Base-by-base conservation (phyloP, 64 coral and sea anemone genomes). In the Astreopora myriophthalma region DNA sequence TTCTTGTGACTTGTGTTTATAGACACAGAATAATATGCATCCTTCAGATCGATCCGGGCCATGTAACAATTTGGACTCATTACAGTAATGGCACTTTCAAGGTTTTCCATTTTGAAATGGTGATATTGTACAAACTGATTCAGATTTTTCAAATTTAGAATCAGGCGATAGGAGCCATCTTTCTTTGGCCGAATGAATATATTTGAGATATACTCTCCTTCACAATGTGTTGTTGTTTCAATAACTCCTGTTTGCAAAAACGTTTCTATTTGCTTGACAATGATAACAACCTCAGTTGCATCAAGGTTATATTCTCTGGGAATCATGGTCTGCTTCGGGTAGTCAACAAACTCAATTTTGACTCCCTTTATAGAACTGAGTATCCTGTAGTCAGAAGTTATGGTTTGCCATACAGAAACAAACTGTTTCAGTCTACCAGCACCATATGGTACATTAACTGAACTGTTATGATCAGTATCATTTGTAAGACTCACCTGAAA, bases 51-150 rank as follows among this genome's bases (percentile, higher is more conserved):
- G 1, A 89, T 24, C 23, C 62, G 64, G 5, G 92, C 75, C 92
- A 94, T 94, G 38, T 48, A 89, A 65, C 86, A 94, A 46, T 88
- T 76, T 19, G 28, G 74, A 19, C 52, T 75, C 92, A 88, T 88
- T 60, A 80, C 17, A 72, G 73, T 88, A 25, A 94, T 69, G 16
- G 55, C 81, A 84, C 68, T 75, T 79, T 48, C 39, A 64, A 88
- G 68, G 35, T 80, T 81, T 63, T 88, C 84, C 74, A 79, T 93
- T 73, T 92, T 92, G 28, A 76, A 92, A 86, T 92, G 90, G 30
- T 86, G 73, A 39, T 86, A 92, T 79, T 92, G 29, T 12, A 92
- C 49, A 40, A 66, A 92, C 49, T 92, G 7, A 79, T 86, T 92
- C 62, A 92, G 55, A 27, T 42, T 20, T n/a, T n/a, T n/a, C n/a